phyloP scores from a whole-genome alignment of 2,797 vertebrate species.

The Gila robusta region DNA sequence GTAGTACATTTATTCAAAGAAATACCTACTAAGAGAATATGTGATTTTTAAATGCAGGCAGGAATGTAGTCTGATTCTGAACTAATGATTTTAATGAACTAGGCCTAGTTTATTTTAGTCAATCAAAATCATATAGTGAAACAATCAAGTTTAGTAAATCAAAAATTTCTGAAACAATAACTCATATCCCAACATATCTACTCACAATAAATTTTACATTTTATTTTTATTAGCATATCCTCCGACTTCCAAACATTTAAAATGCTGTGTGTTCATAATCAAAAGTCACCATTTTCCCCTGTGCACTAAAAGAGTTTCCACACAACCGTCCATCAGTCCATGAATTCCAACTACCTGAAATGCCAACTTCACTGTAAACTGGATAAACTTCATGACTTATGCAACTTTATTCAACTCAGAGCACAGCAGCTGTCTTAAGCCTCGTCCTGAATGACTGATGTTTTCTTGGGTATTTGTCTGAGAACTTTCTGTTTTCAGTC shows the following conservation, averaged over 20 bases:
- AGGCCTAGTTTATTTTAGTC: background rate
- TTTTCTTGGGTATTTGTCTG: constrained; percentile 55
- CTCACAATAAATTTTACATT: background rate
- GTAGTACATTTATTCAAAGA: background rate
- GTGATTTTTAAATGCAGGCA: background rate
- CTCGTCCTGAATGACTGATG: constrained; percentile 55
- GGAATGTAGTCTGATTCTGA: background rate
- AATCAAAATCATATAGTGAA: background rate
- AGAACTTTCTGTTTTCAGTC: constrained; percentile 41
- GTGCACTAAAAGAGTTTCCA: constrained; percentile 21
- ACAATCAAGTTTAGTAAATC: background rate
- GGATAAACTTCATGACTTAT: background rate
- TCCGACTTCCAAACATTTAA: background rate
- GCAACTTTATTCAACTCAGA: constrained; percentile 17
- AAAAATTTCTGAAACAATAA: background rate
- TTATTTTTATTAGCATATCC: constrained; percentile 4
- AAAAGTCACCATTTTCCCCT: background rate
- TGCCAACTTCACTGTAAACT: constrained; percentile 7
- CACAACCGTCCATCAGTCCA: background rate
- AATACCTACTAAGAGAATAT: background rate
- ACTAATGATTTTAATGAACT: background rate
- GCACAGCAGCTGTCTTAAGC: constrained; percentile 24
- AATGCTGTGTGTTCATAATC: background rate
- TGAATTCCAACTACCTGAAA: constrained; percentile 30
- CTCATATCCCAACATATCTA: background rate